Evolutionary conservation across 2,888 invertebrate species (phyloP), one percentile per base, ranked within the genome.

Genomic region (Pemphredon lugubris): DNA sequence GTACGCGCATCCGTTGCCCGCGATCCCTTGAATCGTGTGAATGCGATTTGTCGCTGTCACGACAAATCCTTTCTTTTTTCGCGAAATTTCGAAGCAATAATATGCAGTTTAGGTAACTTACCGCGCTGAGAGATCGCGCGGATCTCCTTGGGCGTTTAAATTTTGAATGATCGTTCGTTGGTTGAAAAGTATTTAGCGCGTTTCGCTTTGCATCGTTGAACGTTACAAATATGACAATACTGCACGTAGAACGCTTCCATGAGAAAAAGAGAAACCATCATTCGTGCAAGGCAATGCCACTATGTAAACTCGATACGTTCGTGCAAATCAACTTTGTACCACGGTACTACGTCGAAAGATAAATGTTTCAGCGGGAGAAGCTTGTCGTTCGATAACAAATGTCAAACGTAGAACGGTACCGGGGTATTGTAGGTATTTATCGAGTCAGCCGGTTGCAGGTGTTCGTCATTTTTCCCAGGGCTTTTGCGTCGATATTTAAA

Each of bases 381-480:
- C 76, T 79, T 78, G 78, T 79, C 73, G 68, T 76, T 68, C 70
- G 80, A 79, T 79, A 79, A 79, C 80, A 71, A 79, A 79, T 79
- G 77, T 78, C 80, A 79, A 65, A 37, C 45, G 74, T 69, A 51
- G 55, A 61, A 54, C 32, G 30, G 37, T 32, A 18, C 53, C 34
- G 34, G 4, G 60, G 42, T 61, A 47, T 53, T 57, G 51, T 53
- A 64, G 48, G 55, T 59, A 70, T 70, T 72, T 59, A 72, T 70
- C 70, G 48, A 53, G 14, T 42, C 11, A 32, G n/a, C 44, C 3
- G 51, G 48, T 20, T 58, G 45, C 68, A 58, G 71, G 37, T 63
- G 61, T 57, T 53, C 18, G 61, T 59, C 73, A 57, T 67, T 64
- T 67, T 67, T 37, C 34, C 50, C 21, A 7, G n/a, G 13, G 23